These are phyloP conservation scores for Amphiprion clarkii DNA, from an alignment of 2,797 vertebrate genomes.

Conservation along the genomic window DNA sequence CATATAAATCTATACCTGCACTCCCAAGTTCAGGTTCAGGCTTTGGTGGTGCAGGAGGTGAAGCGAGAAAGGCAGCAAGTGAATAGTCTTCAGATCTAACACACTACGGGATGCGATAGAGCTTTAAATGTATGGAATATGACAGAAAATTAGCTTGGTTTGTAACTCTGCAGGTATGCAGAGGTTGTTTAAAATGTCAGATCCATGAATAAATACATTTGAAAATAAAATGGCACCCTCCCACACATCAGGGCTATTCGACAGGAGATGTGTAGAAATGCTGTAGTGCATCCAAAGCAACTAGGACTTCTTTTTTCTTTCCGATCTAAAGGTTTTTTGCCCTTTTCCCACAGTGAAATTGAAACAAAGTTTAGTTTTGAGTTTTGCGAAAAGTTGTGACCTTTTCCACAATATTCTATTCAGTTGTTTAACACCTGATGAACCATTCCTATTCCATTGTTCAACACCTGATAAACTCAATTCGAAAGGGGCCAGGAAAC, in stretches of 20 bases:
- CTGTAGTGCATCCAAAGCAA: constrained; percentile 52
- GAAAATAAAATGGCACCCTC: constrained; percentile 77
- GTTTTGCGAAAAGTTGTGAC: constrained; percentile 63
- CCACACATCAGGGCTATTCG: constrained; percentile 56
- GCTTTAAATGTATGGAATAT: constrained; percentile 66
- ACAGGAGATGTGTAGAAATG: constrained; percentile 53
- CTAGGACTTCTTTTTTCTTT: constrained; percentile 25
- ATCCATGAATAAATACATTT: constrained; percentile 81
- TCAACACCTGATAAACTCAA: constrained; percentile 76
- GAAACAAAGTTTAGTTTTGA: constrained; percentile 73
- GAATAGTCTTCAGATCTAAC: constrained; percentile 60
- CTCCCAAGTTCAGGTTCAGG: constrained; percentile 79
- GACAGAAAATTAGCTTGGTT: constrained; percentile 73
- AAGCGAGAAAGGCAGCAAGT: constrained; percentile 60
- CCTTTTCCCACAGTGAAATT: constrained; percentile 56
- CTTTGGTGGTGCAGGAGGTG: constrained; percentile 66
- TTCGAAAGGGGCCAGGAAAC: constrained; percentile 73
- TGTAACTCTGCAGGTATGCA: constrained; percentile 63
- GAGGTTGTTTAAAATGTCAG: constrained; percentile 81
- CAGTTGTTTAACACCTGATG: constrained; percentile 73
- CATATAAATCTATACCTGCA: constrained; percentile 83
- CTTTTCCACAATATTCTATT: constrained; percentile 56
- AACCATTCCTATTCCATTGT: constrained; percentile 65
- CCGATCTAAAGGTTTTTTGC: constrained; percentile 57
- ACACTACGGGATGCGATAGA: constrained; percentile 49